These are phyloP conservation scores for Slavum lentiscoides DNA, from an alignment of 2,888 invertebrate species.

Conservation along the genomic window DNA sequence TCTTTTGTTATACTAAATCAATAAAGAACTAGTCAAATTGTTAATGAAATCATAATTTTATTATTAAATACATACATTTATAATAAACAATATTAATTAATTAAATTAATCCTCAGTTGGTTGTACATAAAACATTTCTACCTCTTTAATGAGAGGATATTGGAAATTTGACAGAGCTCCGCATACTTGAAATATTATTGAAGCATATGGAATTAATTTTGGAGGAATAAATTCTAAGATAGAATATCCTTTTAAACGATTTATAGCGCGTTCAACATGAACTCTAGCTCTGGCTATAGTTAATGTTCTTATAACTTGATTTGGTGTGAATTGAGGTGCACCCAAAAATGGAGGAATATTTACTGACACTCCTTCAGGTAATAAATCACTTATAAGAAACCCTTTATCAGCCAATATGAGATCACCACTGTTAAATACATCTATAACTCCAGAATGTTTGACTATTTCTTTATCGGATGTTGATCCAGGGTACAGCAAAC, in stretches of 20 bases:
- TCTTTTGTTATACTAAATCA: neutral
- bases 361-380: conserved; percentile 36
- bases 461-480: conserved; percentile 55
- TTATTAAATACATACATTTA: no score
- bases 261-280: conserved; percentile 50
- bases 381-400: conserved; percentile 44
- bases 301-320: conserved; percentile 19
- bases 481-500: conserved; percentile 57
- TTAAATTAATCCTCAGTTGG: no score
- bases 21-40: no score
- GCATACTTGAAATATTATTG: conserved; percentile 43
- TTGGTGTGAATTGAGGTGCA: conserved; percentile 43
- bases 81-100: no score
- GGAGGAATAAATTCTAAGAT: conserved; percentile 43
- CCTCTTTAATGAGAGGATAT: conserved; percentile 37
- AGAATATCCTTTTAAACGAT: conserved; percentile 28
- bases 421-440: conserved; percentile 44
- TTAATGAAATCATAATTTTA: no score
- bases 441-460: conserved; percentile 23
- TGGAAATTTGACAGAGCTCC: conserved; percentile 41
- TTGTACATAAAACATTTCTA: conserved; percentile 19
- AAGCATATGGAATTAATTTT: conserved; percentile 19
- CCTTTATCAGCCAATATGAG: conserved; percentile 52
- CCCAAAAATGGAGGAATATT: conserved; percentile 47
- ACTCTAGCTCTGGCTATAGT: conserved; percentile 51